A percentile compares a stretch with the other conserved stretches of the same genome.
Evolutionary conservation across 2,888 invertebrate species (phyloP).

Genomic region (Leptinotarsa rubiginosa): DNA sequence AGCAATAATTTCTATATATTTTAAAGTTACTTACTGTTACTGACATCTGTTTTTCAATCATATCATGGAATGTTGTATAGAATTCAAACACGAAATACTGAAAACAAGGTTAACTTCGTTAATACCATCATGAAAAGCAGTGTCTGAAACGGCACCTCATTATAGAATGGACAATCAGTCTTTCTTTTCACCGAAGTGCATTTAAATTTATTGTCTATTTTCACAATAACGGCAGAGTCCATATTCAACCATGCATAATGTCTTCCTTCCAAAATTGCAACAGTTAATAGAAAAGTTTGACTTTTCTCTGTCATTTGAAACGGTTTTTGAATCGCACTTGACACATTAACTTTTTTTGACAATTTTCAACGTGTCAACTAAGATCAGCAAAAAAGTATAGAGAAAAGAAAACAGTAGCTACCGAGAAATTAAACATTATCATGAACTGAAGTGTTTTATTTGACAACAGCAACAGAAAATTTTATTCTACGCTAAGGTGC

Average conservation of each 20-base stretch:
- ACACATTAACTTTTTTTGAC: no score
- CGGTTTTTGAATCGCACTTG: no score
- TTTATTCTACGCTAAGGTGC: no score
- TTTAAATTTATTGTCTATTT: constrained; percentile 72
- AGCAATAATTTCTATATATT: no score
- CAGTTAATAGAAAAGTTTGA: constrained; percentile 71
- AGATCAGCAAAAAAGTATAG: no score
- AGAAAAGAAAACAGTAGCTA: no score
- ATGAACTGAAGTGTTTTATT: no score
- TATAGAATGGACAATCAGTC: constrained; percentile 75
- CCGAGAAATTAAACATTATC: no score
- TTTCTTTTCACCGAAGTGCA: constrained; percentile 71
- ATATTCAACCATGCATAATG: constrained; percentile 69
- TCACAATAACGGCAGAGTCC: constrained; percentile 74
- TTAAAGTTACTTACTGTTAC: constrained; percentile 67
- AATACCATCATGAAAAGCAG: not conserved
- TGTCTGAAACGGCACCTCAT: constrained; percentile 70
- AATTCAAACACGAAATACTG: constrained; percentile 78
- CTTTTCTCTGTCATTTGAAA: constrained; percentile 50
- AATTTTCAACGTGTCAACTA: no score
- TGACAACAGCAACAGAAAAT: no score
- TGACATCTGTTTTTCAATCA: constrained; percentile 72
- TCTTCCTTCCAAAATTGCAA: constrained; percentile 76
- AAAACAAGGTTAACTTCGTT: constrained; percentile 55
- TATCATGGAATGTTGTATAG: constrained; percentile 69